phyloP scores from a whole-genome alignment of 2,113 vertebrate species.

The Vicugna pacos region DNA sequence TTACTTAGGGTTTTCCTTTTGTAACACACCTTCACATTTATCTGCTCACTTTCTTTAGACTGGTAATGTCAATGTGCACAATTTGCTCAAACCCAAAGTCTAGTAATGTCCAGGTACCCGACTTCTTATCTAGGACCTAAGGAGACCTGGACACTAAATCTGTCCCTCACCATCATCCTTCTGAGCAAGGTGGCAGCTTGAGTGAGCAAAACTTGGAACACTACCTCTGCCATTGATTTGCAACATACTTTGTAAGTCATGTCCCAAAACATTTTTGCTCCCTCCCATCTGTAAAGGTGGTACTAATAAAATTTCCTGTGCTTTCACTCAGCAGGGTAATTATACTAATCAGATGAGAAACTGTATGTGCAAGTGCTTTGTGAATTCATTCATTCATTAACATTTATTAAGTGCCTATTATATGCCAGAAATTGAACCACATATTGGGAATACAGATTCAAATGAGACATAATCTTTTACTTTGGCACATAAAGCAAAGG shows the following conservation, averaged over 20 bases:
- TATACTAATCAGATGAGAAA: slow-evolving; percentile 14
- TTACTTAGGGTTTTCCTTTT: neutral
- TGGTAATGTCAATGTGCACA: neutral
- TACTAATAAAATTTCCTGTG: neutral
- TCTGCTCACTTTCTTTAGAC: neutral
- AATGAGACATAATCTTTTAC: neutral
- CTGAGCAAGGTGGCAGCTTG: neutral
- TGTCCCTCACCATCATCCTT: fast-evolving
- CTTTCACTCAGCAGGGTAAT: neutral
- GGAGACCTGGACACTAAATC: neutral
- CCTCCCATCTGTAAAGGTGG: neutral
- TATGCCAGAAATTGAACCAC: neutral
- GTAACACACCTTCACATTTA: neutral
- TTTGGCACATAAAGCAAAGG: neutral
- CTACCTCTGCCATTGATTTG: neutral
- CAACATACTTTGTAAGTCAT: neutral
- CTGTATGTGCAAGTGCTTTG: neutral
- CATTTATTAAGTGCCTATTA: neutral
- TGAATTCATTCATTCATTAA: neutral
- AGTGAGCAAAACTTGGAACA: neutral
- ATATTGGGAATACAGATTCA: neutral
- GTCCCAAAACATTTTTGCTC: neutral
- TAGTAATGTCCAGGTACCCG: neutral
- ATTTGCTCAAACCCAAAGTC: neutral
- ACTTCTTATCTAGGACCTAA: neutral